Evolutionary conservation across 1,140 invertebrate genomes (phyloP), one percentile per base, ranked within the genome.

Genomic region (Leptinotarsa lineolata): DNA sequence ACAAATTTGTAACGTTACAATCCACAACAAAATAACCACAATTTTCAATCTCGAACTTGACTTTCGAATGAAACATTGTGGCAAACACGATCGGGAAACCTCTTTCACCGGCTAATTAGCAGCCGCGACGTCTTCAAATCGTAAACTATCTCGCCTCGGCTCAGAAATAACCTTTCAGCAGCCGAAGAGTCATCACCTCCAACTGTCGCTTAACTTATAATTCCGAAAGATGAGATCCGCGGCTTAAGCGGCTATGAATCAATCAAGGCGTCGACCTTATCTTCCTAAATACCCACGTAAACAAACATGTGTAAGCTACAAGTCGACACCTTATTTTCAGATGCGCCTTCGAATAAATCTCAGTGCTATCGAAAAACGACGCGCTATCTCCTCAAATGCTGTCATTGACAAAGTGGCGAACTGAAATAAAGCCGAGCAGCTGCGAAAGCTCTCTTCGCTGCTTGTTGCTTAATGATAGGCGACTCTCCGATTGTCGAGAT

Each of bases 241-340:
- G 65, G 65, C 48, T 66, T 73, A 68, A 45, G 24, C 61, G 64
- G 70, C 60, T 64, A 72, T 74, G 70, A 76, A 75, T 78, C 77
- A 76, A 70, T 67, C 68, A 72, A 13, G 66, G 69, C 76, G 30
- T 39, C 76, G 73, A 72, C 70, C 74, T 76, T 78, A 78, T 78
- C 75, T 77, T 73, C 68, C 65, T 78, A 76, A 78, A 78, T 76
- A 72, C 77, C 75, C 76, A 72, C 75, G 76, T 77, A 79, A 80
- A 80, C 78, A 80, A 79, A 79, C 79, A 80, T 70, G 74, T 80
- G 78, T 80, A 80, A 78, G 78, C 72, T 76, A 76, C 78, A 74
- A 80, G 61, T 78, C 78, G 76, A 80, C 79, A 79, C 79, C 79
- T 80, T 79, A 77, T 78, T 80, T 80, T 79, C 76, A 79, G 76